These are phyloP conservation scores for Leucoraja ocellata DNA, from an alignment of 2,797 vertebrate species.

Conservation along the genomic window DNA sequence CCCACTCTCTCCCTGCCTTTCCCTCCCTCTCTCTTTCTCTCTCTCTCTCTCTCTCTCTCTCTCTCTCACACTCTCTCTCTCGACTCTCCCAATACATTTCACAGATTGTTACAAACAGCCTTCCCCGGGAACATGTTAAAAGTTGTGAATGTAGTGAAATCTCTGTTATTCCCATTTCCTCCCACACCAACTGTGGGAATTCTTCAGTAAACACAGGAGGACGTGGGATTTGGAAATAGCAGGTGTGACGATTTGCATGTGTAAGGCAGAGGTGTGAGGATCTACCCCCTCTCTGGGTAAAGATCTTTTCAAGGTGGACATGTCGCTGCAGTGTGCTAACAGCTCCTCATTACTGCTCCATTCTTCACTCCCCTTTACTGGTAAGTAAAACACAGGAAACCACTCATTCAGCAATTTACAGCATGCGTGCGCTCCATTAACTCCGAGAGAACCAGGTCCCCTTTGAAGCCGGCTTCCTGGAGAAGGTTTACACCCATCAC, in stretches of 20 bases:
- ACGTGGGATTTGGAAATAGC: not conserved
- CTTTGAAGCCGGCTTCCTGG: slow-evolving; percentile 32
- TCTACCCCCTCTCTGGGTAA: not conserved
- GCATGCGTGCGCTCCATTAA: slow-evolving; percentile 28
- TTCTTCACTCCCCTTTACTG: not conserved
- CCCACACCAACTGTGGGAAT: not conserved
- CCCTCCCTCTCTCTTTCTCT: no score
- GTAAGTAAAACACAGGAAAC: slow-evolving; percentile 32
- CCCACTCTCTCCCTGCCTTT: no score
- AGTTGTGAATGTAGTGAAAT: not conserved
- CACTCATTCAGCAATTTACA: slow-evolving; percentile 35
- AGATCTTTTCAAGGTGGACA: not conserved
- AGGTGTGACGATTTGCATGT: slow-evolving; percentile 24
- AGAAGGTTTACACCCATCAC: not conserved
- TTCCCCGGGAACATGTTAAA: not conserved
- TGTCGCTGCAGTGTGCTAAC: slow-evolving; percentile 18
- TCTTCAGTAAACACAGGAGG: not conserved
- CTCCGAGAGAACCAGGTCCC: slow-evolving; percentile 14
- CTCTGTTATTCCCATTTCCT: slow-evolving; percentile 23
- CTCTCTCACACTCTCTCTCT: no score
- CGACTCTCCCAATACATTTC: not conserved
- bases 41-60: no score
- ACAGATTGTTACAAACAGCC: not conserved
- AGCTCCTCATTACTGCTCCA: slow-evolving; percentile 15
- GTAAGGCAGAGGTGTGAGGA: slow-evolving; percentile 17